phyloP scores from a whole-genome alignment of 1,140 invertebrate species.

The Amyelois transitella region DNA sequence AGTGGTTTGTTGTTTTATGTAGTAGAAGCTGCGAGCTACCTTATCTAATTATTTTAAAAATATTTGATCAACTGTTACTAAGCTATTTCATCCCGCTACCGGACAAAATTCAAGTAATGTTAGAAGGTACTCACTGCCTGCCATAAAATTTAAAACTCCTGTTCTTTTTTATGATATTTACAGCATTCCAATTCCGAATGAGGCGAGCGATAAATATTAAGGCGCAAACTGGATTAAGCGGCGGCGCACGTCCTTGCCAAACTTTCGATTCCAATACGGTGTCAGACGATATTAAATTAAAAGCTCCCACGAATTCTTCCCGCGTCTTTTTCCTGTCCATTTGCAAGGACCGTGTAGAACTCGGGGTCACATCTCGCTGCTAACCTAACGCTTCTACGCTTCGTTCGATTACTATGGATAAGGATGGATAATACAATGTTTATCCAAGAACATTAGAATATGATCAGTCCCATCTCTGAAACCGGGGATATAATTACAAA shows the following conservation, averaged over 20 bases:
- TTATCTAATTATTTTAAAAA: no score
- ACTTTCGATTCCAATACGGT: slow-evolving; percentile 72
- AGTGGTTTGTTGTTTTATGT: no score
- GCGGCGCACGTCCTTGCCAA: slow-evolving; percentile 58
- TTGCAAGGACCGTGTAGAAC: slow-evolving; percentile 69
- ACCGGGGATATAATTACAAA: no score
- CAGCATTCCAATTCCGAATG: slow-evolving; percentile 5
- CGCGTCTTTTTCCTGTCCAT: slow-evolving; percentile 74
- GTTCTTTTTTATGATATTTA: slow-evolving; percentile 7
- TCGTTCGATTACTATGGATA: slow-evolving; percentile 37
- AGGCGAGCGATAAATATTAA: slow-evolving; percentile 45
- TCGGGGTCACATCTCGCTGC: slow-evolving; percentile 62
- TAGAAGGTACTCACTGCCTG: no score
- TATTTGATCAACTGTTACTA: no score
- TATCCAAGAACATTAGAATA: no score
- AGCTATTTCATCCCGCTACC: no score
- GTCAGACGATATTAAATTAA: slow-evolving; percentile 74
- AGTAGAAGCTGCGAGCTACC: no score
- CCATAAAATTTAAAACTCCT: not conserved
- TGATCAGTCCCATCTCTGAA: no score
- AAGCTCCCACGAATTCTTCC: slow-evolving; percentile 69
- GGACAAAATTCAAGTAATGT: no score
- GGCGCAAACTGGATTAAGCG: slow-evolving; percentile 45
- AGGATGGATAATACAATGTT: no score
- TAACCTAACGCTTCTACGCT: slow-evolving; percentile 34